A percentile compares a stretch with the other conserved stretches of the same genome.
phyloP scores from a whole-genome alignment of 2,113 vertebrate genomes.

The Odocoileus virginianus region DNA sequence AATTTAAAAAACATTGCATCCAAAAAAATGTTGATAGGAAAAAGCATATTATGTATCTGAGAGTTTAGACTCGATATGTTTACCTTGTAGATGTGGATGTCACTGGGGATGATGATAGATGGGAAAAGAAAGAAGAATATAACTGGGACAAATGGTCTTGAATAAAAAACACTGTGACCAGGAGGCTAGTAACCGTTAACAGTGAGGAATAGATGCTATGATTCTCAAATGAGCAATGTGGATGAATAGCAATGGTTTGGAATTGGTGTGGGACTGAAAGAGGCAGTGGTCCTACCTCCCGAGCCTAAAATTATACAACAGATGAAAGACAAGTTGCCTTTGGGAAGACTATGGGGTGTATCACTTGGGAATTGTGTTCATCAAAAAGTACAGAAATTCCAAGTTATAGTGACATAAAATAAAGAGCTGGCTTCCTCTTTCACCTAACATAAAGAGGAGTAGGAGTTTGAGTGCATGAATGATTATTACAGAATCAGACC shows the following conservation, averaged over 20 bases:
- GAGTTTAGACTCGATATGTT: not conserved
- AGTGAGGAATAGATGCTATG: not conserved
- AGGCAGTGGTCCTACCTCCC: fast-evolving
- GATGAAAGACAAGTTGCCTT: not conserved
- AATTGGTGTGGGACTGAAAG: not conserved
- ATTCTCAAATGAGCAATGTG: not conserved
- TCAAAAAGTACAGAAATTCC: not conserved
- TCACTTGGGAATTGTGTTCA: not conserved
- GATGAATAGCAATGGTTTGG: not conserved
- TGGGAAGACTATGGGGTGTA: fast-evolving
- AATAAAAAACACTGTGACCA: not conserved
- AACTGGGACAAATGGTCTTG: not conserved
- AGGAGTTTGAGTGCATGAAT: not conserved
- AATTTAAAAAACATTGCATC: not conserved
- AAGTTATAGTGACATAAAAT: not conserved
- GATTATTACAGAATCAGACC: not conserved
- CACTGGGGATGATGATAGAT: not conserved
- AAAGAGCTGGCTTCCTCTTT: not conserved
- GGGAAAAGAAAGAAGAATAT: not conserved
- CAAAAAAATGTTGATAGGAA: not conserved
- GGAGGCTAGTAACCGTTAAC: not conserved
- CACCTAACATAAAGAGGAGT: not conserved
- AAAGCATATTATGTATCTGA: not conserved
- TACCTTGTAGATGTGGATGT: not conserved
- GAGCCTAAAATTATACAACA: not conserved